phyloP scores from a whole-genome alignment of 2,888 invertebrate species.

The Lobophora halterata region DNA sequence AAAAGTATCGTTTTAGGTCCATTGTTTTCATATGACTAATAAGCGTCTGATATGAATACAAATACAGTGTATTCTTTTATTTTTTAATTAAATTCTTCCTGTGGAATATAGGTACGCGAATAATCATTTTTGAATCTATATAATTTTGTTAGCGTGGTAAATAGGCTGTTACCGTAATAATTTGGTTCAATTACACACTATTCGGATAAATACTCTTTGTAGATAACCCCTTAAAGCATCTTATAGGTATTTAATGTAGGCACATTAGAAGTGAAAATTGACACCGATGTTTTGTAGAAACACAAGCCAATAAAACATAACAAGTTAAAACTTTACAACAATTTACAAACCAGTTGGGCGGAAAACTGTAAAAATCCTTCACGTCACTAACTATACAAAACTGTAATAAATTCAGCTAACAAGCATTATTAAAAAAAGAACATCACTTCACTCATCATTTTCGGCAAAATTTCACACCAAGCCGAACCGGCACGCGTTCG shows the following conservation, averaged over 20 bases:
- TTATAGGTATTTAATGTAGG: slow-evolving; percentile 5
- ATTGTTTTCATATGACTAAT: too few relatives aligned
- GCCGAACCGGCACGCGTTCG: slow-evolving; percentile 41
- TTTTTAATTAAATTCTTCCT: too few relatives aligned
- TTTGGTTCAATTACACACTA: too few relatives aligned
- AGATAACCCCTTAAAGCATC: slow-evolving; percentile 1
- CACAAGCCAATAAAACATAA: slow-evolving; percentile 22
- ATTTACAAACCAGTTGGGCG: slow-evolving; percentile 43
- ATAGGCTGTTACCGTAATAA: too few relatives aligned
- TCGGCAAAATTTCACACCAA: slow-evolving; percentile 40
- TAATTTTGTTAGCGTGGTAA: too few relatives aligned
- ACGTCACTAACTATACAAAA: slow-evolving; percentile 37
- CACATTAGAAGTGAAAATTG: not conserved
- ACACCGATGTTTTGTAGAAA: too few relatives aligned
- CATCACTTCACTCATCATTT: slow-evolving; percentile 35
- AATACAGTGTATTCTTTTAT: too few relatives aligned
- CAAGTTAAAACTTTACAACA: slow-evolving; percentile 19
- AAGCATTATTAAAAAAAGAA: slow-evolving; percentile 34
- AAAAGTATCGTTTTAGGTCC: too few relatives aligned
- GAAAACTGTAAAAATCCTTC: slow-evolving; percentile 41
- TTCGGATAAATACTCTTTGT: not conserved
- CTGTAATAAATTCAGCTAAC: slow-evolving; percentile 28
- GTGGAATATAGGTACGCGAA: too few relatives aligned
- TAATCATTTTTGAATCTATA: too few relatives aligned
- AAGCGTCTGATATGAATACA: too few relatives aligned